Evolutionary conservation across 2,797 vertebrate species (phyloP).

Genomic region (Cichlasoma orientale): DNA sequence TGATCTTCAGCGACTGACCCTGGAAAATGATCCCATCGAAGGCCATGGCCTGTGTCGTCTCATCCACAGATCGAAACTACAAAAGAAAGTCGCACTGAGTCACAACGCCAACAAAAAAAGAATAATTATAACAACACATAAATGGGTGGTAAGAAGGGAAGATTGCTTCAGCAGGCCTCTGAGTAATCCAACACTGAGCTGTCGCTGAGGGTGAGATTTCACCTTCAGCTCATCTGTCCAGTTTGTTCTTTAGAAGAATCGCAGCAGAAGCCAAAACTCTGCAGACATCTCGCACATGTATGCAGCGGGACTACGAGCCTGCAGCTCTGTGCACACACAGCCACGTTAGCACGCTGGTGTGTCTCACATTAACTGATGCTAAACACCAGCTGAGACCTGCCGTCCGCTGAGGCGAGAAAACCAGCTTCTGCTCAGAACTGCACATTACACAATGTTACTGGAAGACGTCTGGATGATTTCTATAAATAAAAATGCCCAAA

Average conservation of each 20-base stretch:
- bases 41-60: conserved; percentile 84
- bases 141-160: not conserved
- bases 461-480: not conserved
- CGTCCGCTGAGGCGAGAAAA: not conserved
- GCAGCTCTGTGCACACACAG: not conserved
- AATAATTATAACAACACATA: not conserved
- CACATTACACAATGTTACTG: not conserved
- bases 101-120: not conserved
- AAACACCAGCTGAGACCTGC: not conserved
- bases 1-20: conserved; percentile 82
- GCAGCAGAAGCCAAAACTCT: not conserved
- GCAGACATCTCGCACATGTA: fast-evolving
- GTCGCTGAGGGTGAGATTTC: not conserved
- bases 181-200: fast-evolving
- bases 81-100: not conserved
- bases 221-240: not conserved
- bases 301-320: not conserved
- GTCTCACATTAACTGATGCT: not conserved
- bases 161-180: not conserved
- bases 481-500: not conserved
- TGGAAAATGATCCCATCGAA: conserved; percentile 84
- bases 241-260: not conserved
- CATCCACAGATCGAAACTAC: conserved; percentile 82
- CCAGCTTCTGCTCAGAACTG: not conserved
- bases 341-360: not conserved